Percentiles rank a stretch among this genome's conserved stretches.
Conservation (phyloP, 2,888 invertebrate species). For the Drosophila austrosaltans region DNA sequence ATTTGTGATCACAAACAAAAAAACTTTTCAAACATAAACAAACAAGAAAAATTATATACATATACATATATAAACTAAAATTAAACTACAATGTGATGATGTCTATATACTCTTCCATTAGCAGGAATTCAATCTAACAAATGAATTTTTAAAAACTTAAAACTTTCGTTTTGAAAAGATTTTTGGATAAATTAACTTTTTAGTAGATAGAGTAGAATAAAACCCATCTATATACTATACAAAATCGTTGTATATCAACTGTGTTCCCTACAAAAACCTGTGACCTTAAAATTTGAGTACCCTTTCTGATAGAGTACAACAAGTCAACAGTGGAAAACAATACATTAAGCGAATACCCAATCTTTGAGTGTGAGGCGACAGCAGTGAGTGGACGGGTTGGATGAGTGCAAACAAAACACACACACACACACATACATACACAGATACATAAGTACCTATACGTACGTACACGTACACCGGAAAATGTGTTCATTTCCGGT, state of each 20-base stretch:
- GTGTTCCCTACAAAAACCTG: background rate
- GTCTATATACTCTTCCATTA: background rate
- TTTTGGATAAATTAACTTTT: no score
- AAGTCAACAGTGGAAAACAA: slow-evolving; percentile 52
- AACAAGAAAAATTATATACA: background rate
- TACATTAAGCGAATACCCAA: slow-evolving; percentile 56
- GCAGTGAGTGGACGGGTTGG: slow-evolving; percentile 3
- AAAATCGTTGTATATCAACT: background rate
- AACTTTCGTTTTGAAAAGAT: no score
- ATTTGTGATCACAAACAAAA: background rate
- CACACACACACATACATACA: slow-evolving; percentile 15
- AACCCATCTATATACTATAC: background rate
- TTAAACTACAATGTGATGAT: background rate
- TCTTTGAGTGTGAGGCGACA: slow-evolving; percentile 25
- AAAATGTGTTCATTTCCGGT: slow-evolving; percentile 81
- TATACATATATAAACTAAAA: background rate
- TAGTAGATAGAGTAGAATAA: no score
- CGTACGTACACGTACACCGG: slow-evolving; percentile 63
- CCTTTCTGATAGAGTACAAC: background rate
- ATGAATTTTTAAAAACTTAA: no score
- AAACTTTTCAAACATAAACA: background rate
- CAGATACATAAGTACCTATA: background rate
- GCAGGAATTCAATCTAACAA: no score
- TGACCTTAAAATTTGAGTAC: slow-evolving; percentile 4
- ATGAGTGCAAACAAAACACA: slow-evolving; percentile 23